These are phyloP conservation scores for Drosophila robusta DNA, from an alignment of 2,888 invertebrate genomes.

Conservation along the genomic window DNA sequence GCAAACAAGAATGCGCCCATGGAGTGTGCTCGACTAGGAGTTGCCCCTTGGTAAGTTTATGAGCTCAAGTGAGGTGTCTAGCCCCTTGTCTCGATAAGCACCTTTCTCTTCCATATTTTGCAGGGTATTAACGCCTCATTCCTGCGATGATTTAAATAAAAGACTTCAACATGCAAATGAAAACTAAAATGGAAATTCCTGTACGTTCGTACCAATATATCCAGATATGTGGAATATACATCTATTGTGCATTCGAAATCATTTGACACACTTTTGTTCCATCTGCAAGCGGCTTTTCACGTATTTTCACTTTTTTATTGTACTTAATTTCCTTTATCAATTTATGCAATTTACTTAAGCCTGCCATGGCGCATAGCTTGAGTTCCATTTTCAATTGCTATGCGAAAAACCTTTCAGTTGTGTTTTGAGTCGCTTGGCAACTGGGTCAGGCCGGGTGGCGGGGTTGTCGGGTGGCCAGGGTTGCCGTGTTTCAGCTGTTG, in stretches of 20 bases:
- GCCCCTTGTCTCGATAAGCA: too few species aligned
- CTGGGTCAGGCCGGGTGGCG: slow-evolving; percentile 23
- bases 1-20: background rate
- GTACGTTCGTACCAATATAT: background rate
- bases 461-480: background rate
- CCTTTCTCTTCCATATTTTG: background rate
- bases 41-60: too few species aligned
- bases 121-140: background rate
- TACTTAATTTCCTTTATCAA: background rate
- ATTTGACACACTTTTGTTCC: slow-evolving; percentile 2
- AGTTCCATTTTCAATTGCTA: slow-evolving; percentile 14
- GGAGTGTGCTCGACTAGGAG: background rate
- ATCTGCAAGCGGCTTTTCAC: slow-evolving; percentile 13
- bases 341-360: slow-evolving; percentile 35
- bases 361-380: slow-evolving; percentile 8
- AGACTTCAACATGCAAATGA: background rate
- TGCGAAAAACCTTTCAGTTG: slow-evolving; percentile 16
- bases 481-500: slow-evolving; percentile 2
- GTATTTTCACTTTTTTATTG: slow-evolving; percentile 3
- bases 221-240: background rate
- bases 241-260: background rate
- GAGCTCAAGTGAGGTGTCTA: too few species aligned
- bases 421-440: slow-evolving; percentile 35
- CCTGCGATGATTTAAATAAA: background rate
- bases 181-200: background rate